Conservation (phyloP, 2,113 vertebrate genomes). For the Campylomormyrus numenius region DNA sequence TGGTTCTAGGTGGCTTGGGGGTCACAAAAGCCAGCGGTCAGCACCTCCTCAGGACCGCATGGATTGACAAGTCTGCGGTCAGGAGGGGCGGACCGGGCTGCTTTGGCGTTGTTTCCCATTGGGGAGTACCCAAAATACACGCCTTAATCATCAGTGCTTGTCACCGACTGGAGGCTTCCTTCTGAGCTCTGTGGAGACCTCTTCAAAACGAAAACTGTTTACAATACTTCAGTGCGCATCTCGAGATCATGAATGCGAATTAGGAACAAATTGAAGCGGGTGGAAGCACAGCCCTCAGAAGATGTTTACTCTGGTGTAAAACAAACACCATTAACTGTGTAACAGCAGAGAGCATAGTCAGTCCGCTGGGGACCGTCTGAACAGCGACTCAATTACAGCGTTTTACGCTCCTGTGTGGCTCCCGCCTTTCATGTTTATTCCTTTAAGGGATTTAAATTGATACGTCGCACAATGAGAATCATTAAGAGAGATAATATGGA, state of each 20-base stretch:
- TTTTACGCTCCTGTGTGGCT: not conserved
- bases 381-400: not conserved
- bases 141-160: not conserved
- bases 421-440: not conserved
- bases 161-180: not conserved
- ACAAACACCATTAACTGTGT: not conserved
- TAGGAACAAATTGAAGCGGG: not conserved
- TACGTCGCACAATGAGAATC: not conserved
- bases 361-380: not conserved
- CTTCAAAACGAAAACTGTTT: not conserved
- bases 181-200: not conserved
- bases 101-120: not conserved
- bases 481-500: not conserved
- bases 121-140: not conserved
- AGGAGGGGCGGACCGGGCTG: not conserved
- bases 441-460: not conserved
- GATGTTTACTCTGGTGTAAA: not conserved
- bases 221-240: not conserved
- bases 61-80: not conserved
- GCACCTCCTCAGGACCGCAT: not conserved
- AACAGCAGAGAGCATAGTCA: not conserved
- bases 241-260: not conserved
- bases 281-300: not conserved
- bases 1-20: not conserved
- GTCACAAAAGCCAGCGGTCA: not conserved